Conservation (phyloP, 1,140 invertebrate genomes). For the Drepana arcuata region DNA sequence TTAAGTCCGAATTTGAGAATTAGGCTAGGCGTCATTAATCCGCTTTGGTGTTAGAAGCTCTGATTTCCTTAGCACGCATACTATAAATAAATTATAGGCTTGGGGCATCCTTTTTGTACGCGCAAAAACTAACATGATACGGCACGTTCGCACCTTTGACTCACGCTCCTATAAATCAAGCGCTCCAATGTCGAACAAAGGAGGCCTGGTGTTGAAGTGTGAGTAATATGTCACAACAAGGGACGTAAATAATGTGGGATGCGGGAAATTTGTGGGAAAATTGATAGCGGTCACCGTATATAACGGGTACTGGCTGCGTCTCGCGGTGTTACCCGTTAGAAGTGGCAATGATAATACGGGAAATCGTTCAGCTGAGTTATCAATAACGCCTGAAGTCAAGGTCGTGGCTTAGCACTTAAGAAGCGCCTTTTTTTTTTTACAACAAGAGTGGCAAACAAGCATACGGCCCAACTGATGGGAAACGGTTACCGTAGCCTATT, state of each 20-base stretch:
- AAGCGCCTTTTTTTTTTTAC: too few relatives aligned
- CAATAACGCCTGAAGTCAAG: background rate
- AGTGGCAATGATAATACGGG: background rate
- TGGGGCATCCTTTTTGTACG: conserved; percentile 3
- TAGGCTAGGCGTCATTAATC: too few relatives aligned
- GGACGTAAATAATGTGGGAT: conserved; percentile 12
- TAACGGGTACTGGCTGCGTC: too few relatives aligned
- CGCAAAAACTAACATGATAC: conserved; percentile 10
- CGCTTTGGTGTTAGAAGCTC: too few relatives aligned
- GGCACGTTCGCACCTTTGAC: conserved; percentile 13
- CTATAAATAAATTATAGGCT: too few relatives aligned
- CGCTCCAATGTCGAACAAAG: too few relatives aligned
- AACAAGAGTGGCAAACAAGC: too few relatives aligned
- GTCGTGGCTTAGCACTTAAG: too few relatives aligned
- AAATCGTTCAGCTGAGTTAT: background rate
- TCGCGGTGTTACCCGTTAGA: conserved; percentile 4
- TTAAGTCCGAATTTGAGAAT: too few relatives aligned
- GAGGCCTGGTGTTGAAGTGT: conserved; percentile 26
- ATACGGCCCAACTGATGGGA: too few relatives aligned
- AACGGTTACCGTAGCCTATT: too few relatives aligned
- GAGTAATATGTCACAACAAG: conserved; percentile 22
- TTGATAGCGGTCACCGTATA: conserved; percentile 18
- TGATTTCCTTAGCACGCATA: too few relatives aligned
- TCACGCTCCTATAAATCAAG: conserved; percentile 12
- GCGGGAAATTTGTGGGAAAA: conserved; percentile 16